Evolutionary conservation across 2,797 vertebrate genomes (phyloP).

Genomic region (Octomys mimax): DNA sequence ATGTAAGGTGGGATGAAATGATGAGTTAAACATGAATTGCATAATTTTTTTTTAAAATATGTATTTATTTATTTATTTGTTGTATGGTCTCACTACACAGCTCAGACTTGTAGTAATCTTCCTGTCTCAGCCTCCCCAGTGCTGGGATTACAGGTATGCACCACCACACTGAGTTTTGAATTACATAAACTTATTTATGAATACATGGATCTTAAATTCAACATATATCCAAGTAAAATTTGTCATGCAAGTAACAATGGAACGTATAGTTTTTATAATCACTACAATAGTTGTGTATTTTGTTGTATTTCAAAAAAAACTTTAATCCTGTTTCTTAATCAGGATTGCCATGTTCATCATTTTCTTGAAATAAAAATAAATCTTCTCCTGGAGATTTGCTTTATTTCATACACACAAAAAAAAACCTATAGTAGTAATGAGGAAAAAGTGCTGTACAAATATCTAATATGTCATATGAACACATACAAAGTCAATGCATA

Average conservation of each 20-base stretch:
- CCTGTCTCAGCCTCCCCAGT: too few relatives aligned
- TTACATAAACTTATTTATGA: background rate
- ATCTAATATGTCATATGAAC: background rate
- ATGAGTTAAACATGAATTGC: background rate
- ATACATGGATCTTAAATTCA: background rate
- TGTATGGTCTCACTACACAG: too few relatives aligned
- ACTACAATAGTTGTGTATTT: background rate
- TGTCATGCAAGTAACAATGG: background rate
- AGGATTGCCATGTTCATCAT: background rate
- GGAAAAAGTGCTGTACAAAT: conserved; percentile 3
- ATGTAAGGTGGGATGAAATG: background rate
- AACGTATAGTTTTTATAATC: background rate
- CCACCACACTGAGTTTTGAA: background rate
- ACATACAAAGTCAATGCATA: background rate
- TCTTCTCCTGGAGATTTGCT: background rate
- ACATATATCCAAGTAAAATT: background rate
- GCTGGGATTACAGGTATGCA: too few relatives aligned
- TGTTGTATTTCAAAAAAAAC: background rate
- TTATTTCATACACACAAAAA: background rate
- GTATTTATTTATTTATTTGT: too few relatives aligned
- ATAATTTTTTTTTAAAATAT: too few relatives aligned
- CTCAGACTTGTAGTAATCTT: too few relatives aligned
- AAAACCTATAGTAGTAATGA: background rate
- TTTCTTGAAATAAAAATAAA: conserved; percentile 5
- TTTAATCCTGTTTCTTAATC: background rate